phyloP scores from a whole-genome alignment of 1,140 invertebrate species.

The Cyrtorhinus lividipennis region DNA sequence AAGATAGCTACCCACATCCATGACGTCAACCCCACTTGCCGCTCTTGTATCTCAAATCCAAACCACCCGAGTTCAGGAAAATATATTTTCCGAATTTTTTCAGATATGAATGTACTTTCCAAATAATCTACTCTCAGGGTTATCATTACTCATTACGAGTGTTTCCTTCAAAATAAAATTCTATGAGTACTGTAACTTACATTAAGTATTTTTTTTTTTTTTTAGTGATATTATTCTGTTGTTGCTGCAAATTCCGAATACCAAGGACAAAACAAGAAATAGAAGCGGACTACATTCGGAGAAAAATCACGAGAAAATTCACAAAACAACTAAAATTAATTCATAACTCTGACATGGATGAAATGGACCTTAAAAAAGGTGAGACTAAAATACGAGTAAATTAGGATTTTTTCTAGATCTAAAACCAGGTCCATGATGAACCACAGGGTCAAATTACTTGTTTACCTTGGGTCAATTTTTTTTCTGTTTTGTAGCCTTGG shows the following conservation, averaged over 20 bases:
- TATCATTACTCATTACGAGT: background rate
- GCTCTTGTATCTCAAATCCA: too few species aligned
- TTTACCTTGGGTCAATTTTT: conserved; percentile 11
- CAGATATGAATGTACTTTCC: background rate
- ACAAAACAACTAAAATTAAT: conserved; percentile 62
- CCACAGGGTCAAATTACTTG: background rate
- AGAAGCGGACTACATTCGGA: conserved; percentile 72
- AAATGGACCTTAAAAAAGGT: conserved; percentile 67
- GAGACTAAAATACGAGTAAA: too few species aligned
- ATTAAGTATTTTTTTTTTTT: background rate
- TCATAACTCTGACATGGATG: conserved; percentile 69
- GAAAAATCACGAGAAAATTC: conserved; percentile 68
- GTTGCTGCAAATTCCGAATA: conserved; percentile 71
- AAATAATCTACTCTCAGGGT: background rate
- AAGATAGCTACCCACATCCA: too few species aligned
- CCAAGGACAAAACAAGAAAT: conserved; percentile 86
- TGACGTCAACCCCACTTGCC: too few species aligned
- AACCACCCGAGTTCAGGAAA: too few species aligned
- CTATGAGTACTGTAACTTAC: background rate
- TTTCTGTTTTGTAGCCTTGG: conserved; percentile 31
- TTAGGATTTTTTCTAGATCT: too few species aligned
- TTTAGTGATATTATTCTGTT: conserved; percentile 58
- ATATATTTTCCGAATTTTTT: too few species aligned
- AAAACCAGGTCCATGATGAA: too few species aligned
- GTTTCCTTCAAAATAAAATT: background rate